Evolutionary conservation across 2,113 vertebrate genomes (phyloP), one percentile per base, ranked within the genome.

Genomic region (Xiphorhynchus elegans): DNA sequence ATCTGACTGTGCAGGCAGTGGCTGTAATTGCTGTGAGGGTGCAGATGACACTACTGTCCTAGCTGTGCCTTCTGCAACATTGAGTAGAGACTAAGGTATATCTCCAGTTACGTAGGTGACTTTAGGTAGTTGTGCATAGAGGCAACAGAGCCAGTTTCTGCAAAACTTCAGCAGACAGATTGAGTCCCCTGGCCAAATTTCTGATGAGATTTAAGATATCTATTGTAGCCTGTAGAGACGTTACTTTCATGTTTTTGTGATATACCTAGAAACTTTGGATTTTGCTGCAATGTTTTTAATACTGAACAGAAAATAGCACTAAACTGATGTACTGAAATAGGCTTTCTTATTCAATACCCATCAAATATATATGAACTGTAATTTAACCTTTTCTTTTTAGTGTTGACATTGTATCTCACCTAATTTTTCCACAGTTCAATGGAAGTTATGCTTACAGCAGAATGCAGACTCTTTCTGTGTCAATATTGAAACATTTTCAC

Each of bases 401-500:
- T 63, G 82, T 67, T 87, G 82, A 73, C 63, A 78, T 69, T 89
- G 70, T 70, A 62, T 73, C 53, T 84, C 87, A n/a, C 46, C 66
- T 89, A 70, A 25, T 76, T 96, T 91, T 91, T 69, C 33, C 58
- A 59, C 70, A 62, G 67, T 50, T 83, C 82, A 80, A 58, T 83
- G 89, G 84, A 89, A 87, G 29, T 79, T 80, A 31, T 20, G 66
- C 78, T 89, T 76, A 37, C 78, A 92, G 74, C 87, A 93, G 81
- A 89, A 76, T 72, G 62, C 49, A 72, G 58, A 17, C 80, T 78
- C 67, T 37, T 79, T 62, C 44, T 77, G 10, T 67, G 53, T 63
- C 69, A 64, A 25, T 72, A 94, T 66, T 74, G 69, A 87, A 91
- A 94, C 69, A 60, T 79, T 94, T 95, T 79, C 66, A 87, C 20